Evolutionary conservation across 2,113 vertebrate species (phyloP), one percentile per base, ranked within the genome.

Genomic region (Paradoxurus hermaphroditus): DNA sequence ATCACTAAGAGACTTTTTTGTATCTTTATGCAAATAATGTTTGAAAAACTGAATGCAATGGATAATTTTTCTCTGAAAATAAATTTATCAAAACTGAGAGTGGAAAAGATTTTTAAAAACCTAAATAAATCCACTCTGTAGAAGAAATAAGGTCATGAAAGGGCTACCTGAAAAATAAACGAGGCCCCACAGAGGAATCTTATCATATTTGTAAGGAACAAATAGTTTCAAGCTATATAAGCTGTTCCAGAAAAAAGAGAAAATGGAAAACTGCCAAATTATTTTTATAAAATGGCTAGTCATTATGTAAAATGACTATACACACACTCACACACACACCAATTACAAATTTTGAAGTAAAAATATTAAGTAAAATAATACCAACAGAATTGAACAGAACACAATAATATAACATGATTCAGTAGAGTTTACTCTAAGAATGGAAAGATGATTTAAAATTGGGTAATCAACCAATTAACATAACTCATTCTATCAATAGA

Each of bases 221-320:
- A 87, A 89, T 41, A 89, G 78, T 67, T 97, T 96, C 44, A 91
- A 91, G 31, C 34, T 91, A 77, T 63, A 77, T 91, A 87, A 95
- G 11, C 27, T 51, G 14, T 77, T 85, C 27, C 63, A 79, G 67
- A 75, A 31, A 6, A 29, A 73, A 73, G 4, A 68, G 29, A 86
- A 84, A 90, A 95, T 53, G 12, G 27, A 65, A 82, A 94, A 49
- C 36, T n/a, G 67, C 59, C 29, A 56, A 75, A 84, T 86, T 87
- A 92, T 51, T 81, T 70, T 79, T 85, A 94, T 82, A 65, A 68
- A 91, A 8, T 53, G 18, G 34, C 39, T 82, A 85, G 23, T 77
- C 53, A 56, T 56, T 6, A 56, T 56, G 53, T 56, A 56, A 56
- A 56, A 56, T 56, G 53, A 56, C 14, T 53, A 72, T 23, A 70